phyloP scores from a whole-genome alignment of 2,113 vertebrate species.

The Gnathonemus echidnorhynchus region DNA sequence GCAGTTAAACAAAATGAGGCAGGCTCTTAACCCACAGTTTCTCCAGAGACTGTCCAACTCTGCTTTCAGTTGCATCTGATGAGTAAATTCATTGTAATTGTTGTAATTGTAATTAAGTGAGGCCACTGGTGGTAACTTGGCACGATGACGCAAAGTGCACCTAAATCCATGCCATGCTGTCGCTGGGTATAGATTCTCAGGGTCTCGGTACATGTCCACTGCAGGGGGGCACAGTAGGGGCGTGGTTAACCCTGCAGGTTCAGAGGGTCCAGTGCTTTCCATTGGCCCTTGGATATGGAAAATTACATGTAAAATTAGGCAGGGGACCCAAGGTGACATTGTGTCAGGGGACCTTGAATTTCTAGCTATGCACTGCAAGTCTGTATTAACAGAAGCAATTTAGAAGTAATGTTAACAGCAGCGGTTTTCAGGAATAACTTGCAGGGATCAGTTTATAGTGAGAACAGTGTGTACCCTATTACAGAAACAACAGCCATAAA shows the following conservation, averaged over 20 bases:
- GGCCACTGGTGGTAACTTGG: too few species aligned
- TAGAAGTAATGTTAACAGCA: neutral
- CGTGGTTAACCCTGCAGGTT: too few species aligned
- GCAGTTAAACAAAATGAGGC: neutral
- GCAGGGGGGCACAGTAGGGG: too few species aligned
- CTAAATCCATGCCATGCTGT: neutral
- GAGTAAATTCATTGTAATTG: neutral
- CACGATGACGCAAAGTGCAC: too few species aligned
- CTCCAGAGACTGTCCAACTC: neutral
- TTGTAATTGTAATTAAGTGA: neutral
- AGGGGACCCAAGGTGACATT: neutral
- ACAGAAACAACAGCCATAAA: neutral
- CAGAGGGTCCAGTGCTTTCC: neutral
- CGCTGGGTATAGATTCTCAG: neutral
- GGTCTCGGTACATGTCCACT: neutral
- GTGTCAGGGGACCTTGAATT: neutral
- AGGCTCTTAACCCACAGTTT: neutral
- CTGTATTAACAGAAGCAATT: neutral
- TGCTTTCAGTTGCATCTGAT: neutral
- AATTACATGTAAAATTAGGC: neutral
- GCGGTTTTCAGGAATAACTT: neutral
- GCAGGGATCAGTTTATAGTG: neutral
- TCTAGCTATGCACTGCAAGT: neutral
- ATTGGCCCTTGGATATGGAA: neutral
- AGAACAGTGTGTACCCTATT: neutral